Percentiles rank a stretch among this genome's conserved stretches.
phyloP scores from a whole-genome alignment of 2,888 invertebrate species.

The Hydriomena furcata region DNA sequence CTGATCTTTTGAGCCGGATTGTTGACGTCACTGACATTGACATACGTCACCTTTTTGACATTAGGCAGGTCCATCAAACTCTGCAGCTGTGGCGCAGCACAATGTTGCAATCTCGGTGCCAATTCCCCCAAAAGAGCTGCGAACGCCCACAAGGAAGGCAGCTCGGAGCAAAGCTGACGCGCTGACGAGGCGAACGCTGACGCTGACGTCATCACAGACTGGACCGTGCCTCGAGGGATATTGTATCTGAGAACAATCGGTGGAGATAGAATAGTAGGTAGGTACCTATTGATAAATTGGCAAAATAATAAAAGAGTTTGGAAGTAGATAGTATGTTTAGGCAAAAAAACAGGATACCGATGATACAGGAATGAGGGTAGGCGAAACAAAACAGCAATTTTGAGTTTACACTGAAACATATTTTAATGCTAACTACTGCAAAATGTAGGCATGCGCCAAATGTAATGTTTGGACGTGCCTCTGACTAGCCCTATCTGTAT shows the following conservation, averaged over 20 bases:
- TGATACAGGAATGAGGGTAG: too few relatives aligned
- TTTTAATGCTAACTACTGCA: too few relatives aligned
- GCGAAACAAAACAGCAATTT: background rate
- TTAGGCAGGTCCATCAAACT: conserved; percentile 94
- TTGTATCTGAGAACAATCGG: conserved; percentile 83
- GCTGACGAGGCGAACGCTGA: conserved; percentile 90
- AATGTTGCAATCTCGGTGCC: conserved; percentile 89
- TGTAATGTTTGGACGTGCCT: too few relatives aligned
- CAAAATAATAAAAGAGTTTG: too few relatives aligned
- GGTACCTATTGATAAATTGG: too few relatives aligned
- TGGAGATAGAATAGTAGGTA: too few relatives aligned
- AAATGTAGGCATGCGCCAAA: too few relatives aligned
- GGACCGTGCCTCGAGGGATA: conserved; percentile 91
- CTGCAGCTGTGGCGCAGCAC: conserved; percentile 90
- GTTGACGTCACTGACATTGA: too few relatives aligned
- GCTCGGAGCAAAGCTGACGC: conserved; percentile 90
- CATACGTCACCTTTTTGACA: conserved; percentile 86
- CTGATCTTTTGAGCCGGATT: too few relatives aligned
- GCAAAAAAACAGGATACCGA: too few relatives aligned
- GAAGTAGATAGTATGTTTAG: too few relatives aligned
- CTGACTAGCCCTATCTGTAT: too few relatives aligned
- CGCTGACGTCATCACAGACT: conserved; percentile 87
- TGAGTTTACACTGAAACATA: background rate
- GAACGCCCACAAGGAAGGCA: conserved; percentile 93
- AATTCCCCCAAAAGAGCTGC: conserved; percentile 89